Evolutionary conservation across 2,888 invertebrate genomes (phyloP).

Genomic region (Protula sp.): DNA sequence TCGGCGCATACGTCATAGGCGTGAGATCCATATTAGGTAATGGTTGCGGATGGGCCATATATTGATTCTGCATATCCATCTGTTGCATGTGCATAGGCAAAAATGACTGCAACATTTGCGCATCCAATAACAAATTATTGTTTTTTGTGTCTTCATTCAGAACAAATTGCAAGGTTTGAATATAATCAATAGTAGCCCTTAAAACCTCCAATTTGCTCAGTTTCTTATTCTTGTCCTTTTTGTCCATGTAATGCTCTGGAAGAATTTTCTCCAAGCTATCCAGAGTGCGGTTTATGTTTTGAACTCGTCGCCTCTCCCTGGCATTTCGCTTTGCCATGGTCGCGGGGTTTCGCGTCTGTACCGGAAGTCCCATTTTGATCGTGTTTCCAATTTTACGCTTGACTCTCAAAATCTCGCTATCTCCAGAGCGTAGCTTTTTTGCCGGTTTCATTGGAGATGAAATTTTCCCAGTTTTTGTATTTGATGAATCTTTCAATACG

Average conservation of each 20-base stretch:
- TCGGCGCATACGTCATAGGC: too few relatives aligned
- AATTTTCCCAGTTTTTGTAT: not conserved
- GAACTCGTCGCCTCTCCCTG: not conserved
- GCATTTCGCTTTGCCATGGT: constrained; percentile 54
- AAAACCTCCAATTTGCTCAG: not conserved
- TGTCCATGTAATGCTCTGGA: not conserved
- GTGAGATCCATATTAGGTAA: too few relatives aligned
- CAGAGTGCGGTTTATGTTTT: not conserved
- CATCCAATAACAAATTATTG: not conserved
- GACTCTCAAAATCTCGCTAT: constrained; percentile 37
- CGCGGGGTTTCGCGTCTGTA: constrained; percentile 55
- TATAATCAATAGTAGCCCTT: not conserved
- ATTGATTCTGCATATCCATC: too few relatives aligned
- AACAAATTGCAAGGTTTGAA: not conserved
- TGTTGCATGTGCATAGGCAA: too few relatives aligned
- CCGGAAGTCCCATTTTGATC: constrained; percentile 32
- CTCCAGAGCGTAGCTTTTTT: constrained; percentile 20
- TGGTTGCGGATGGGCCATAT: too few relatives aligned
- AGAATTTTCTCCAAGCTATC: not conserved
- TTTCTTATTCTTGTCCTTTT: not conserved
- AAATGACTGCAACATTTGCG: too few relatives aligned
- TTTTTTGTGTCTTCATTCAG: not conserved
- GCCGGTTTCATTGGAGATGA: constrained; percentile 21
- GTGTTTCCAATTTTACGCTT: constrained; percentile 26
- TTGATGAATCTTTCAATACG: too few relatives aligned